Evolutionary conservation across 92 coral and sea anemone genomes (phyloP).

Genomic region (Porites evermanni): DNA sequence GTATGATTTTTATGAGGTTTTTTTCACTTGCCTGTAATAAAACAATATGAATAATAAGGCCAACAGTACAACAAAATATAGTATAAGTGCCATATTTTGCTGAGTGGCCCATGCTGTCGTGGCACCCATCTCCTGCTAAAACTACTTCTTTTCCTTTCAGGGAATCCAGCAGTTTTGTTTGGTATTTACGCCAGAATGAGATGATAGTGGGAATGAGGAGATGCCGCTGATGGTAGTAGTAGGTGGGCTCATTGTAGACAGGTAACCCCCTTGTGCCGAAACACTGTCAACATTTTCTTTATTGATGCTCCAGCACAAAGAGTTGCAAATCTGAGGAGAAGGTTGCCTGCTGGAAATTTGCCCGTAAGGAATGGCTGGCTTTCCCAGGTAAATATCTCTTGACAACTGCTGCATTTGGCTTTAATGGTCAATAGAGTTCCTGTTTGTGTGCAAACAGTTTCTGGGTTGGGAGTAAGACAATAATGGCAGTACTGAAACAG

Average conservation of each 20-base stretch:
- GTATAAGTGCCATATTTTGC: slow-evolving; percentile 34
- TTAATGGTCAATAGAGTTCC: slow-evolving; percentile 56
- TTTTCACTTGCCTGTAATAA: slow-evolving; percentile 7
- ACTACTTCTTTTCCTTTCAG: slow-evolving; percentile 58
- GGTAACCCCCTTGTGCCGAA: slow-evolving; percentile 56
- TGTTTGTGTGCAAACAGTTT: slow-evolving; percentile 35
- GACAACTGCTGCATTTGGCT: slow-evolving; percentile 55
- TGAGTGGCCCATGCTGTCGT: slow-evolving; percentile 59
- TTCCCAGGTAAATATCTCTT: slow-evolving; percentile 47
- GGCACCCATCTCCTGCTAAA: slow-evolving; percentile 65
- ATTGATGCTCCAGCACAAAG: slow-evolving; percentile 68
- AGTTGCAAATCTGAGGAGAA: slow-evolving; percentile 59
- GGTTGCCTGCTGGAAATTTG: slow-evolving; percentile 55
- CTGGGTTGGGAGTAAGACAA: slow-evolving; percentile 58
- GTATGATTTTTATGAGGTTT: background rate
- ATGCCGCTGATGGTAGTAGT: slow-evolving; percentile 56
- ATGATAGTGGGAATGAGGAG: slow-evolving; percentile 57
- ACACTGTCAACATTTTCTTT: slow-evolving; percentile 49
- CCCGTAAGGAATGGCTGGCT: slow-evolving; percentile 69
- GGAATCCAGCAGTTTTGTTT: slow-evolving; percentile 33
- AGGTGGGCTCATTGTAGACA: slow-evolving; percentile 37
- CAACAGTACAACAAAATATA: slow-evolving; percentile 15
- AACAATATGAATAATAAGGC: slow-evolving; percentile 21
- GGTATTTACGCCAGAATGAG: slow-evolving; percentile 50
- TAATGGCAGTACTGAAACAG: slow-evolving; percentile 64